Base-by-base conservation (phyloP, 2,888 invertebrate species). In the Acronicta aceris region DNA sequence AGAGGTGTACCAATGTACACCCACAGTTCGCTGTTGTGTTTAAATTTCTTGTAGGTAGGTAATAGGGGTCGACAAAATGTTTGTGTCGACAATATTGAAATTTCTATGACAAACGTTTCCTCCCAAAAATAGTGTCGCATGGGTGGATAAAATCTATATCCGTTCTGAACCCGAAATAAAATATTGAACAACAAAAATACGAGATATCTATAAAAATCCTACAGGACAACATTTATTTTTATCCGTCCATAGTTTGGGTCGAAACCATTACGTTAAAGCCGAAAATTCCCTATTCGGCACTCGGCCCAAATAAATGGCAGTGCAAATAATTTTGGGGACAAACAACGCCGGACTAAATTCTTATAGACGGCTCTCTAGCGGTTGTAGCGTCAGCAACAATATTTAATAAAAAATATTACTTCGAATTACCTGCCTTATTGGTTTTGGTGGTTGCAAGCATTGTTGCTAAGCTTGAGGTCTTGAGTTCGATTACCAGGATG, bases 281-380 rank as follows among this genome's bases (percentile, higher is more conserved):
- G 63, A 76, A 73, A 73, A 73, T 78, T 71, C 73, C 79, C 76
- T 59, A 71, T 73, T 70, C 70, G 79, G 67, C 71, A 65, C 74
- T 78, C 68, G 58, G 63, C 43, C 43, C 55, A 58, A 76, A 76
- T 74, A 72, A 68, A 75, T 69, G 69, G 72, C 69, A 53, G 50
- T 69, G 70, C 67, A 74, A 71, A 81, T 81, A 74, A 81, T 81
- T 76, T 74, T 33, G 62, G 63, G 71, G 68, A 75, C 75, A 75
- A 74, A 71, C 74, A 72, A 68, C 64, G 65, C 64, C 42, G 43
- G 54, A 56, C 63, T 61, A 74, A 69, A 79, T 76, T 76, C 71
- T 74, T 76, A 68, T 69, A 69, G 70, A 60, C 63, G 45, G 10
- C 21, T 36, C 46, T 64, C 50, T 42, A 52, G 7, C 36, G 49